Percentiles rank a stretch among this genome's conserved stretches.
Evolutionary conservation across 2,113 vertebrate species (phyloP).

Genomic region (Suncus etruscus): DNA sequence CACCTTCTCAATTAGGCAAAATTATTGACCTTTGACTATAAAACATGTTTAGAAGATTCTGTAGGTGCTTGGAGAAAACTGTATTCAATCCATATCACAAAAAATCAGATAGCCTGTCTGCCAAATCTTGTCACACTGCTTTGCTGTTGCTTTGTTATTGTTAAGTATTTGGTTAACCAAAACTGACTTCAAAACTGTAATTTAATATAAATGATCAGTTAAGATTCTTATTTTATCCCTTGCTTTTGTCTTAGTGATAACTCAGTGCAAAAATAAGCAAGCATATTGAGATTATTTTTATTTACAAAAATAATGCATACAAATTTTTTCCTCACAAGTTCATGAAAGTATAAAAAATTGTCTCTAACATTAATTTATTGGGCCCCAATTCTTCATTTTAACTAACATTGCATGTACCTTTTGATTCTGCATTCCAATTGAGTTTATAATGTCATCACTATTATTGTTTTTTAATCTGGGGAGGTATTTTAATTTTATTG

Average conservation of each 20-base stretch:
- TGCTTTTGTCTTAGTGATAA: not conserved
- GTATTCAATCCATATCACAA: not conserved
- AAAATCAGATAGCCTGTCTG: not conserved
- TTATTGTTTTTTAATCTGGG: too few relatives aligned
- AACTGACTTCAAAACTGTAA: not conserved
- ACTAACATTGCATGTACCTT: not conserved
- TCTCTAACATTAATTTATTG: not conserved
- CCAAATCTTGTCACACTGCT: not conserved
- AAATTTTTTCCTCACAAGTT: not conserved
- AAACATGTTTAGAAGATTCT: not conserved
- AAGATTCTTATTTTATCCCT: too few relatives aligned
- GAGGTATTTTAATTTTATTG: too few relatives aligned
- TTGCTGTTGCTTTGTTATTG: not conserved
- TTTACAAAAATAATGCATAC: not conserved
- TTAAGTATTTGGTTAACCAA: not conserved
- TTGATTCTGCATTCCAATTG: not conserved
- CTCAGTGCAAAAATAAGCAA: slow-evolving; percentile 31
- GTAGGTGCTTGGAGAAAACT: not conserved
- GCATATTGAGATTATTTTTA: not conserved
- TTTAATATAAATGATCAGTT: too few relatives aligned
- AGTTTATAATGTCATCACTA: not conserved
- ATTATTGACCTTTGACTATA: slow-evolving; percentile 35
- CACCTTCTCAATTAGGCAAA: not conserved
- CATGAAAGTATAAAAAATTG: not conserved
- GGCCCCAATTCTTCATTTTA: not conserved